Evolutionary conservation across 2,888 invertebrate genomes (phyloP).

Genomic region (Cephus pulcher): DNA sequence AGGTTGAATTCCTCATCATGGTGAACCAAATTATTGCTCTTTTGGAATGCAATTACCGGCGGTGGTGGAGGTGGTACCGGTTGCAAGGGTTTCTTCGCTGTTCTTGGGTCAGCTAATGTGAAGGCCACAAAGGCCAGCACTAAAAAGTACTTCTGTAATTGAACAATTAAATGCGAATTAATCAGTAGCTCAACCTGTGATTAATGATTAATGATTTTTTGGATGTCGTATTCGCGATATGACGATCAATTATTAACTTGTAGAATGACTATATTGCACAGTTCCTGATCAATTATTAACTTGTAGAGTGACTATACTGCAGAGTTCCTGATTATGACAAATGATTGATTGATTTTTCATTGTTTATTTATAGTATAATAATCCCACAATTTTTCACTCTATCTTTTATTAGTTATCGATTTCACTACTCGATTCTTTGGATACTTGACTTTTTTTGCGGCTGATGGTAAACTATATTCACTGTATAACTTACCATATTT

Average conservation of each 20-base stretch:
- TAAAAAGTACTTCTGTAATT: constrained; percentile 17
- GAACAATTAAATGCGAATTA: neutral
- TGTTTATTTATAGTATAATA: neutral
- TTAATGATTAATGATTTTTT: neutral
- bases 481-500: constrained; percentile 18
- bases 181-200: neutral
- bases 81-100: constrained; percentile 11
- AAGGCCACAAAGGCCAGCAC: constrained; percentile 16
- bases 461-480: neutral
- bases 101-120: constrained; percentile 10
- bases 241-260: no score
- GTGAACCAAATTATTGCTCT: neutral
- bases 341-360: neutral
- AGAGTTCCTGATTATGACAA: neutral
- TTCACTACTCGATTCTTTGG: neutral
- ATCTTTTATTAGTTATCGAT: neutral
- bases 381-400: neutral
- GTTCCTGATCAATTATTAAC: no score
- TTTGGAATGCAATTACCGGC: neutral
- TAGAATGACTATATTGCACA: no score
- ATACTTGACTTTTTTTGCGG: neutral
- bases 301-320: no score
- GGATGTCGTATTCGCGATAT: neutral
- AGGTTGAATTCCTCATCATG: neutral
- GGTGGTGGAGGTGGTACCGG: constrained; percentile 13